These are phyloP conservation scores for Drosophila melanica DNA, from an alignment of 1,140 invertebrate species.

Conservation along the genomic window DNA sequence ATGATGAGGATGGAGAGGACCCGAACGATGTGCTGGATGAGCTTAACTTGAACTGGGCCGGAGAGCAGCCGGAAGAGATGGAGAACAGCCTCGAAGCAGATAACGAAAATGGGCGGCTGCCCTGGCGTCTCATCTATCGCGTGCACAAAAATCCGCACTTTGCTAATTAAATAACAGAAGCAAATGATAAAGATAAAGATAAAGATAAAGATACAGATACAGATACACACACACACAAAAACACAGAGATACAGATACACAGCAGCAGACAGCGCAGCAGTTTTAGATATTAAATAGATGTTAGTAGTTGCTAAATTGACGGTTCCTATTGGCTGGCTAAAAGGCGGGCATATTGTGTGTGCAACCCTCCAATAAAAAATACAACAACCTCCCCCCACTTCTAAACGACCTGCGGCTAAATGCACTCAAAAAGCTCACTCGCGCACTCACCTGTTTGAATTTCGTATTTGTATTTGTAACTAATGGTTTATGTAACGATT, in stretches of 20 bases:
- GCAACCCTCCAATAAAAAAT: constrained; percentile 64
- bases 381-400: constrained; percentile 6
- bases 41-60: constrained; percentile 51
- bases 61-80: constrained; percentile 45
- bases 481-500: constrained; percentile 63
- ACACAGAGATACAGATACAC: constrained; percentile 21
- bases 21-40: constrained; percentile 39
- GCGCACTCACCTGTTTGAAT: constrained; percentile 15
- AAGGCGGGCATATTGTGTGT: constrained; percentile 77
- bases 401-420: constrained; percentile 27
- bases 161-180: constrained; percentile 60
- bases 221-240: constrained; percentile 7
- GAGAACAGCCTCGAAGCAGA: constrained; percentile 13
- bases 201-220: constrained; percentile 23
- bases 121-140: constrained; percentile 69
- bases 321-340: constrained; percentile 77
- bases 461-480: constrained; percentile 49
- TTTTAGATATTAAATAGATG: constrained; percentile 46
- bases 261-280: constrained; percentile 21
- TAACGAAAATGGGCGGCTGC: constrained; percentile 57
- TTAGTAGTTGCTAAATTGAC: constrained; percentile 73
- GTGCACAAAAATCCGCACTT: constrained; percentile 64
- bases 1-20: constrained; percentile 23
- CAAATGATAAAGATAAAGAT: constrained; percentile 27
- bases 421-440: constrained; percentile 30